phyloP scores from a whole-genome alignment of 37 sponge, comb jelly and placozoan genomes.

The Ephydatia muelleri region DNA sequence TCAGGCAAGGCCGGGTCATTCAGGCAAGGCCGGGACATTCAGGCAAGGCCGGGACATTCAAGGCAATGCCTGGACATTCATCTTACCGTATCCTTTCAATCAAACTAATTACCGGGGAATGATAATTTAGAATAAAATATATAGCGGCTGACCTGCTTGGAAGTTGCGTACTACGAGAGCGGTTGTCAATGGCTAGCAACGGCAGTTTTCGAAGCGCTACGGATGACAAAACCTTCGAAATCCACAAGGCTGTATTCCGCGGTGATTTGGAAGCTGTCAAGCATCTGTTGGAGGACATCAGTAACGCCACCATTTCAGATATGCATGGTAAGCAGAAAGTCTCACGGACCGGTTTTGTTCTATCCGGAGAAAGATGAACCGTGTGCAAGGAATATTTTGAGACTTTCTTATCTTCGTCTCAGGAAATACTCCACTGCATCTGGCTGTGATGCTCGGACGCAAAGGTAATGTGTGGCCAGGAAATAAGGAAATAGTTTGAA shows the following conservation, averaged over 20 bases:
- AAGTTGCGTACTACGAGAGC: no score
- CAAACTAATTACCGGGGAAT: no score
- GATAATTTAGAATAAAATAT: no score
- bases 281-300: slow-evolving; percentile 20
- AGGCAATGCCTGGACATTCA: no score
- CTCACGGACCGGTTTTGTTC: background rate
- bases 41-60: no score
- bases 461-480: slow-evolving; percentile 32
- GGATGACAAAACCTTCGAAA: background rate
- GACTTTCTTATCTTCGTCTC: background rate
- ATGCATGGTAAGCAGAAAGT: slow-evolving; percentile 44
- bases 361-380: background rate
- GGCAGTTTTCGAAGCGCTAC: no score
- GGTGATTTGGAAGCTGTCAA: slow-evolving; percentile 48
- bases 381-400: background rate
- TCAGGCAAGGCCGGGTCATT: no score
- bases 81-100: no score
- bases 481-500: no score
- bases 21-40: no score
- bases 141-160: no score
- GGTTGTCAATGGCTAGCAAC: no score
- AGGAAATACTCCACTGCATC: slow-evolving; percentile 90
- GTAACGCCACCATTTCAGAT: slow-evolving; percentile 45
- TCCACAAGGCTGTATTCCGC: slow-evolving; percentile 79
- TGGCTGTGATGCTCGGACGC: slow-evolving; percentile 87